Base-by-base conservation (phyloP, 2,888 invertebrate species). In the Chalcis sispes region DNA sequence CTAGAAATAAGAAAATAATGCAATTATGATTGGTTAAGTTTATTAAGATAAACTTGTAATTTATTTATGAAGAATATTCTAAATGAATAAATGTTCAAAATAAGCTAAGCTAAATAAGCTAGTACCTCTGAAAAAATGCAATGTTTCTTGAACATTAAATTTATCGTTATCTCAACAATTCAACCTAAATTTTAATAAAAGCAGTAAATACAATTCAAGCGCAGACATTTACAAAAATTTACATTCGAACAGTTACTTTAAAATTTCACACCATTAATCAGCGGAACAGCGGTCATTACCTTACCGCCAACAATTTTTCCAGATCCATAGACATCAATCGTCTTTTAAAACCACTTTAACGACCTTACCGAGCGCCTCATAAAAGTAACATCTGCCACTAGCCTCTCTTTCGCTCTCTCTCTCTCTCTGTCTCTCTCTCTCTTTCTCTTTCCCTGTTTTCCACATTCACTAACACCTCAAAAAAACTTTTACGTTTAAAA, bases 281-380 rank as follows among this genome's bases (percentile, higher is more conserved):
- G 7, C 23, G 25, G 15, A 54, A 25, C 25, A 4, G 23, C 65
- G 36, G 36, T 8, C 50, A 40, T 66, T 66, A 66, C 52, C 52
- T 40, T 54, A 54, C 54, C 54, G 25, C 52, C 54, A 54, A 48
- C 65, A 54, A 52, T 66, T n/a, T 36, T 54, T 54, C 52, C 7
- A 36, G 5, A 25, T 7, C 40, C 18, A 2, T 50, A 36, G n/a
- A 10, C 36, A 66, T 25, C 40, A 50, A 66, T 66, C 25, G 20
- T 46, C 8, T 7, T 18, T 42, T n/a, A 25, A n/a, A n/a, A n/a
- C n/a, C n/a, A n/a, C n/a, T n/a, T n/a, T n/a, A n/a, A n/a, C n/a
- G n/a, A n/a, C 20, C 36, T 7, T 61, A 25, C 36, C 46, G 7
- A 62, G 10, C 10, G 3, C 46, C 42, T 27, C 62, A 46, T 62